Percentiles rank a stretch among this genome's conserved stretches.
Evolutionary conservation across 1,140 invertebrate species (phyloP).

Genomic region (Rhysida immarginata): DNA sequence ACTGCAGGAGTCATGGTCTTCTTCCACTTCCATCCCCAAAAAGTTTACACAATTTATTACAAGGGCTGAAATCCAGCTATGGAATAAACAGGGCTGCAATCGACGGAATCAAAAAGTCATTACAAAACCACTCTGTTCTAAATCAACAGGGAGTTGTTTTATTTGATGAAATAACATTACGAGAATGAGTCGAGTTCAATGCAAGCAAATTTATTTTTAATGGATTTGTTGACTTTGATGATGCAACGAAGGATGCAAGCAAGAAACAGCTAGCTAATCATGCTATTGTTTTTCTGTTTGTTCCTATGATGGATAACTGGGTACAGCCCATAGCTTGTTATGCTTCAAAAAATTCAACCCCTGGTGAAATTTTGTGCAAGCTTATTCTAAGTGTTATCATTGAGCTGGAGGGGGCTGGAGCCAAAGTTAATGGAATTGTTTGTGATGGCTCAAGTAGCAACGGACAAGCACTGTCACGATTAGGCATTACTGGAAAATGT

Average conservation of each 20-base stretch:
- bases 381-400: not conserved
- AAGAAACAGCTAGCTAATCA: not conserved
- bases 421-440: not conserved
- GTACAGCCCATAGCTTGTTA: not conserved
- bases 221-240: slow-evolving; percentile 3
- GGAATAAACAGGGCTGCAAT: too few relatives aligned
- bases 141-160: not conserved
- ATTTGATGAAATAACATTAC: slow-evolving; percentile 3
- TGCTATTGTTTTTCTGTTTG: slow-evolving; percentile 1
- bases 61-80: too few relatives aligned
- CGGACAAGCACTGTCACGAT: not conserved
- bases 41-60: too few relatives aligned
- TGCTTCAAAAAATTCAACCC: not conserved
- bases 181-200: not conserved
- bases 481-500: not conserved
- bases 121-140: too few relatives aligned
- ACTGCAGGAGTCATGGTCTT: too few relatives aligned
- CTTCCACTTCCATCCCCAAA: too few relatives aligned
- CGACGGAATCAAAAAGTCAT: too few relatives aligned
- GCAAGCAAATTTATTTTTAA: not conserved
- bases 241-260: not conserved
- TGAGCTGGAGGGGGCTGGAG: not conserved
- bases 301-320: not conserved
- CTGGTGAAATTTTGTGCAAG: not conserved
- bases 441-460: not conserved